Evolutionary conservation across 2,888 invertebrate species (phyloP).

Genomic region (Drosophila paracracens): DNA sequence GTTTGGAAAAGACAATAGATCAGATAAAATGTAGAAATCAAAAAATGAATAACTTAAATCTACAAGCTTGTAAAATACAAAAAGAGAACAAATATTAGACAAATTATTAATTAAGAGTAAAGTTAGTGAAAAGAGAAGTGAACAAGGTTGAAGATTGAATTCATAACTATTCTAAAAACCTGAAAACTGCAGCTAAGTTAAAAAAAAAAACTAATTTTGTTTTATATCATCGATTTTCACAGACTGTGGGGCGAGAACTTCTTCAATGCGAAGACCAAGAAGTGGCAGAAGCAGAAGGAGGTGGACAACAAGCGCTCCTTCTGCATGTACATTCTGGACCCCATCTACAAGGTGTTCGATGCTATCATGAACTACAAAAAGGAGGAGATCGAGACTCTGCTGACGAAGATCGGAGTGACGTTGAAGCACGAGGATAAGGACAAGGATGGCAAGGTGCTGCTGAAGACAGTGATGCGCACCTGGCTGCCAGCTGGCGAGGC

Average conservation of each 20-base stretch:
- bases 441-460: conserved; percentile 96
- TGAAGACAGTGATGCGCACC: conserved; percentile 99
- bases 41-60: not conserved
- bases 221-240: not conserved
- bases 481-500: conserved; percentile 99
- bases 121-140: too few species aligned
- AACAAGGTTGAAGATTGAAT: not conserved
- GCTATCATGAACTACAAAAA: conserved; percentile 96
- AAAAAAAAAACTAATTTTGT: not conserved
- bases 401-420: conserved; percentile 96
- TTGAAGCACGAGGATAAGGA: conserved; percentile 98
- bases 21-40: not conserved
- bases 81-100: too few species aligned
- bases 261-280: conserved; percentile 98
- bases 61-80: too few species aligned
- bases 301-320: conserved; percentile 97
- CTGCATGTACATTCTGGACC: conserved; percentile 99
- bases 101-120: too few species aligned
- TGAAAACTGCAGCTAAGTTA: not conserved
- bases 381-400: conserved; percentile 94
- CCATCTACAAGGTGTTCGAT: conserved; percentile 97
- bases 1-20: too few species aligned
- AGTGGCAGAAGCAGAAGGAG: conserved; percentile 98
- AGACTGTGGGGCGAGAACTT: conserved; percentile 99
- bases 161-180: not conserved